These are phyloP conservation scores for Rhabditophanes sp. DNA, from an alignment of 2,888 invertebrate genomes.

Conservation along the genomic window DNA sequence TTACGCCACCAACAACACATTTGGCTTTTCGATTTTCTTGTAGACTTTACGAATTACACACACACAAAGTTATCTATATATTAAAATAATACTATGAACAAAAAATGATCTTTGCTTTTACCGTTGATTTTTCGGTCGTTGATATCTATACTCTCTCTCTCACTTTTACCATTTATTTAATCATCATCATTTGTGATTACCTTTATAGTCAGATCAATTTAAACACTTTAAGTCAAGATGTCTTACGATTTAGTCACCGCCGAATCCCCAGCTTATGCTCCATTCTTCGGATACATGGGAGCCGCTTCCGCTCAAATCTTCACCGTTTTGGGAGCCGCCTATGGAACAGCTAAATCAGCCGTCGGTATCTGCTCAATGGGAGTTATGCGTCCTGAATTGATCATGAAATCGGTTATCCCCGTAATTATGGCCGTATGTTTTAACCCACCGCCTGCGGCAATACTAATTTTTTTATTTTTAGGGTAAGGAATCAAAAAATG, in stretches of 20 bases:
- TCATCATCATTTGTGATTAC: conserved; percentile 2
- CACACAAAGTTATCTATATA: no score
- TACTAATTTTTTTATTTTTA: not conserved
- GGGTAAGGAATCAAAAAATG: no score
- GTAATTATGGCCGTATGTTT: conserved; percentile 51
- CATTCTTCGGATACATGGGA: conserved; percentile 40
- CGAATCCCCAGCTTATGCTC: conserved; percentile 31
- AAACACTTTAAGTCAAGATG: conserved; percentile 10
- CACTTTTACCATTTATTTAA: conserved; percentile 4
- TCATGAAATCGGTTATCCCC: conserved; percentile 99
- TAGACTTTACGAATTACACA: no score
- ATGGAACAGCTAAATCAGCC: conserved; percentile 88
- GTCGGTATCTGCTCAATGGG: conserved; percentile 99
- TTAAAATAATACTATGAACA: no score
- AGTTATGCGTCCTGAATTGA: conserved; percentile 97
- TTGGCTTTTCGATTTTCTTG: no score
- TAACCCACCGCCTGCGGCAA: conserved; percentile 15
- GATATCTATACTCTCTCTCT: conserved; percentile 5
- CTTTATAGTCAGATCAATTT: conserved; percentile 1
- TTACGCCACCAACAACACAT: no score
- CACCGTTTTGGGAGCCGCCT: conserved; percentile 39
- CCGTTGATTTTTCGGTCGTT: conserved; percentile 5
- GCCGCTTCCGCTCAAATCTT: conserved; percentile 40
- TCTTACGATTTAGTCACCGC: conserved; percentile 33
- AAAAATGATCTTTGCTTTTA: conserved; percentile 5